Evolutionary conservation across 2,888 invertebrate species (phyloP).

Genomic region (Octodonta nipae): DNA sequence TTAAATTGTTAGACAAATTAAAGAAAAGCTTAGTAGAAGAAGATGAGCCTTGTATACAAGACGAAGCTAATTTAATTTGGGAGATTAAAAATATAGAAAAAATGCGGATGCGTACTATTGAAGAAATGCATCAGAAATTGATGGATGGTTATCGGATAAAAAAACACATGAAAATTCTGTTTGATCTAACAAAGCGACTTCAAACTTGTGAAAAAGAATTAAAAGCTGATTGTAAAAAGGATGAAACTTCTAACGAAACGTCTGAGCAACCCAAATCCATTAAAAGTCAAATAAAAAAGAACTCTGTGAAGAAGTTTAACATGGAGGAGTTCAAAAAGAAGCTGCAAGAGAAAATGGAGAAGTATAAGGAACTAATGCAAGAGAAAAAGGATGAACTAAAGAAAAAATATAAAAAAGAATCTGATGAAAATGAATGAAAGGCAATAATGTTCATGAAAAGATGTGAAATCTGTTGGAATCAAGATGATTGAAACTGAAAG

Average conservation of each 20-base stretch:
- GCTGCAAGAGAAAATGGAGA: slow-evolving; percentile 15
- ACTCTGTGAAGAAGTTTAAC: slow-evolving; percentile 14
- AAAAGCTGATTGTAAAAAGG: slow-evolving; percentile 3
- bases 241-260: not conserved
- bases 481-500: not conserved
- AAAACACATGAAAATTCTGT: slow-evolving; percentile 35
- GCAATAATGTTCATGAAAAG: slow-evolving; percentile 1
- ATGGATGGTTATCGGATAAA: slow-evolving; percentile 21
- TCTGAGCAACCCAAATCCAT: too few relatives aligned
- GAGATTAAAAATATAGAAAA: slow-evolving; percentile 31
- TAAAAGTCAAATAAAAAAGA: slow-evolving; percentile 6
- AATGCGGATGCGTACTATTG: slow-evolving; percentile 31
- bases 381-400: slow-evolving; percentile 2
- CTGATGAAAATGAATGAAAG: not conserved
- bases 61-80: slow-evolving; percentile 32
- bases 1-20: slow-evolving; percentile 26
- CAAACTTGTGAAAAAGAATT: slow-evolving; percentile 20
- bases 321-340: slow-evolving; percentile 16
- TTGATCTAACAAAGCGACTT: slow-evolving; percentile 27
- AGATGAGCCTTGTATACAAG: slow-evolving; percentile 32
- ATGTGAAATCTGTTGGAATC: not conserved
- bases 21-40: slow-evolving; percentile 39
- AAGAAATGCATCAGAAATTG: slow-evolving; percentile 27
- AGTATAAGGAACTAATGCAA: slow-evolving; percentile 9
- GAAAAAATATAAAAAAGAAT: slow-evolving; percentile 2